phyloP scores from a whole-genome alignment of 2,888 invertebrate genomes.

The Stictocephala bisonia region DNA sequence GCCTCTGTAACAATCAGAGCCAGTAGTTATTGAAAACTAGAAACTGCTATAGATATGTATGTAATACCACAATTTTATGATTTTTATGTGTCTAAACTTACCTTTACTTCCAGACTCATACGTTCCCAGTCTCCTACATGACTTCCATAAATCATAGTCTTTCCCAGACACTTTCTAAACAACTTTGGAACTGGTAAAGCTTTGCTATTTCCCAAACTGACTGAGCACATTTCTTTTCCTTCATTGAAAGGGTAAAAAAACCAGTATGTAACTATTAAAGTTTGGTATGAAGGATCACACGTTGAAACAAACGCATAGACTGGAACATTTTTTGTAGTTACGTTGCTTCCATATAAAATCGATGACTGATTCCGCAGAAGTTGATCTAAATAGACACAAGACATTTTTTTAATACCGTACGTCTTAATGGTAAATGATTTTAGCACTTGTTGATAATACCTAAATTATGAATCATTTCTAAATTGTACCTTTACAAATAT shows the following conservation, averaged over 20 bases:
- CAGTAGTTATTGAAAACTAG: too few relatives aligned
- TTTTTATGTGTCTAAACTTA: not conserved
- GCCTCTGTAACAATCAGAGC: too few relatives aligned
- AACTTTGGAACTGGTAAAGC: slow-evolving; percentile 71
- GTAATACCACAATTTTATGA: too few relatives aligned
- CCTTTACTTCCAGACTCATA: slow-evolving; percentile 66
- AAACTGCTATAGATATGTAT: too few relatives aligned
- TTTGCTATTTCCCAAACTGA: slow-evolving; percentile 67
- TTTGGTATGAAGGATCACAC: slow-evolving; percentile 62
- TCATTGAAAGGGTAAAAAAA: slow-evolving; percentile 77
- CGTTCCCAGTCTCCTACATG: slow-evolving; percentile 79
- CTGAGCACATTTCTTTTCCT: slow-evolving; percentile 69
- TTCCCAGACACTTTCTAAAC: slow-evolving; percentile 71
- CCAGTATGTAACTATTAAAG: slow-evolving; percentile 77
- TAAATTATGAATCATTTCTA: too few relatives aligned
- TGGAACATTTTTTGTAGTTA: slow-evolving; percentile 68
- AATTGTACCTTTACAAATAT: too few relatives aligned
- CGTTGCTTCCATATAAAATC: slow-evolving; percentile 72
- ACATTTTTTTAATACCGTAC: too few relatives aligned
- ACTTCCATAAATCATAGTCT: slow-evolving; percentile 70
- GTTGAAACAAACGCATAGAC: slow-evolving; percentile 71
- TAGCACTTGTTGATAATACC: too few relatives aligned
- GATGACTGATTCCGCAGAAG: slow-evolving; percentile 67
- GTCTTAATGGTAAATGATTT: too few relatives aligned
- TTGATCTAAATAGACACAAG: slow-evolving; percentile 65